phyloP scores from a whole-genome alignment of 2,797 vertebrate genomes.

The Micromesistius poutassou region DNA sequence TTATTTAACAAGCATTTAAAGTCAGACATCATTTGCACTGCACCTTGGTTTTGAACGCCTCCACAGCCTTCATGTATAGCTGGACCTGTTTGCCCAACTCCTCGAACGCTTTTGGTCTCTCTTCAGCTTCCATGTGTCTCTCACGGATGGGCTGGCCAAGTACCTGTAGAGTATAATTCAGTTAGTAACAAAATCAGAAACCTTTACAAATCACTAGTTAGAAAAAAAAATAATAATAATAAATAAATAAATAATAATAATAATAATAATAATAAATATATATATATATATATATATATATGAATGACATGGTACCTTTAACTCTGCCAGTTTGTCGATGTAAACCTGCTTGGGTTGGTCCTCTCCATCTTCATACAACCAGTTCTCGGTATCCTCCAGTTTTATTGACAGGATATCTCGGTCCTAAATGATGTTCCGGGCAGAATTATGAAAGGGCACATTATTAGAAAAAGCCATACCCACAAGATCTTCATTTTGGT shows the following conservation, averaged over 20 bases:
- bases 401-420: conserved; percentile 86
- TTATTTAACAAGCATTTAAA: not conserved
- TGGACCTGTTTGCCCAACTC: conserved; percentile 95
- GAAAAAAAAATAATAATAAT: not conserved
- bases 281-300: too few species aligned
- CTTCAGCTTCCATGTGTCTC: conserved; percentile 86
- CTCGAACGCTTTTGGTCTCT: conserved; percentile 93
- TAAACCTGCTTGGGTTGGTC: conserved; percentile 97
- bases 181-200: conserved; percentile 11
- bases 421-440: conserved; percentile 72
- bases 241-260: too few species aligned
- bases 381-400: conserved; percentile 94
- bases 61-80: conserved; percentile 93
- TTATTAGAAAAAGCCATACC: not conserved
- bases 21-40: conserved; percentile 55
- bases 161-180: conserved; percentile 64
- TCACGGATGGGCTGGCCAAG: conserved; percentile 90
- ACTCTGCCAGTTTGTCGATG: conserved; percentile 89
- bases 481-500: not conserved
- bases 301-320: conserved; percentile 82
- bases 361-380: conserved; percentile 98
- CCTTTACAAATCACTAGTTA: not conserved
- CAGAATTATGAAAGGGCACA: not conserved
- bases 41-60: conserved; percentile 93
- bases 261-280: too few species aligned